Percentiles rank a stretch among this genome's conserved stretches.
These are phyloP conservation scores for Parotocinclus haroldoi DNA, from an alignment of 2,797 vertebrate species.

Conservation along the genomic window DNA sequence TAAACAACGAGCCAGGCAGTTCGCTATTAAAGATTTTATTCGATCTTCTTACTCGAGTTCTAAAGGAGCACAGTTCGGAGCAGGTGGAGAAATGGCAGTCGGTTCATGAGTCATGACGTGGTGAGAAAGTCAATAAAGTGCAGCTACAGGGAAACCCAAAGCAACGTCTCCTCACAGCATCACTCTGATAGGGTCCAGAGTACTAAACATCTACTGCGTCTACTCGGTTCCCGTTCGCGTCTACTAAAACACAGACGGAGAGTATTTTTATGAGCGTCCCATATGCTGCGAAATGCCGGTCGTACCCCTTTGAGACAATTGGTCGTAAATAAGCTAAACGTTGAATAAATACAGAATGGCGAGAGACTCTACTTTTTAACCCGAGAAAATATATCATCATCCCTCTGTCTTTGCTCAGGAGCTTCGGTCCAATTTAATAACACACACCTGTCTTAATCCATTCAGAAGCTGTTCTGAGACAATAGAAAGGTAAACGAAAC, in stretches of 20 bases:
- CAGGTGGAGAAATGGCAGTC: slow-evolving; percentile 41
- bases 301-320: too few species aligned
- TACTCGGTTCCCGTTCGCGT: slow-evolving; percentile 48
- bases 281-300: neutral
- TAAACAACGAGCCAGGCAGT: too few species aligned
- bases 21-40: slow-evolving; percentile 42
- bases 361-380: neutral
- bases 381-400: neutral
- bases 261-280: slow-evolving; percentile 18
- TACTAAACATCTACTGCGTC: slow-evolving; percentile 29
- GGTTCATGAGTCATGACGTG: slow-evolving; percentile 15
- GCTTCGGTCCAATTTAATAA: too few species aligned
- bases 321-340: neutral
- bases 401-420: neutral
- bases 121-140: slow-evolving; percentile 69
- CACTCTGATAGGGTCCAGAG: slow-evolving; percentile 4
- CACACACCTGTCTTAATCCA: too few species aligned
- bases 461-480: too few species aligned
- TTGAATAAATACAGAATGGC: neutral
- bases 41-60: slow-evolving; percentile 26
- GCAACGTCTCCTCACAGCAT: too few species aligned
- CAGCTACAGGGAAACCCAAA: slow-evolving; percentile 49
- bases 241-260: slow-evolving; percentile 55
- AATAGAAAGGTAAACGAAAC: too few species aligned
- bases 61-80: slow-evolving; percentile 14